These are phyloP conservation scores for Mesocentrotus franciscanus DNA, from an alignment of 53 echinoderm and acorn worm species.

Conservation along the genomic window DNA sequence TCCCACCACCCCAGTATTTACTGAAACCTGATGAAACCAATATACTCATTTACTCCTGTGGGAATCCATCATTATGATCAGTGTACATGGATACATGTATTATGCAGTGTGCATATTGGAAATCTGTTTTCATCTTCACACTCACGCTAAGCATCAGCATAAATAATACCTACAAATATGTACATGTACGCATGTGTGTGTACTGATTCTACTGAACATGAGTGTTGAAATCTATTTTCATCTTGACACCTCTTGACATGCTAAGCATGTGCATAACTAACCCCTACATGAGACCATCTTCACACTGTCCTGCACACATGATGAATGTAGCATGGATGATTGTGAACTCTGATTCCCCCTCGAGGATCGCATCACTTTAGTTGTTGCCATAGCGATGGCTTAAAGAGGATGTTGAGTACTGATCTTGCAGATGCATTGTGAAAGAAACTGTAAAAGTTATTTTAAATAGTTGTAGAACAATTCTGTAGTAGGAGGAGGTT, in stretches of 20 bases:
- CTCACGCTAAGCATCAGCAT: not conserved
- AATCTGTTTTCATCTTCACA: not conserved
- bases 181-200: too few relatives aligned
- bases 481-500: not conserved
- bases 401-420: not conserved
- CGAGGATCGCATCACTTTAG: conserved; percentile 21
- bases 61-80: not conserved
- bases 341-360: not conserved
- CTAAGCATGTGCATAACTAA: not conserved
- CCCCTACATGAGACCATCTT: not conserved
- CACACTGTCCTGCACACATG: not conserved
- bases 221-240: not conserved
- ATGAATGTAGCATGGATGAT: not conserved
- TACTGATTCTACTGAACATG: too few relatives aligned
- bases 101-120: not conserved
- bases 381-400: conserved; percentile 23
- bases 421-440: not conserved
- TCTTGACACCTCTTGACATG: not conserved
- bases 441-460: not conserved
- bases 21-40: too few relatives aligned
- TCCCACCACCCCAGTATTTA: too few relatives aligned
- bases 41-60: not conserved
- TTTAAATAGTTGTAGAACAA: not conserved
- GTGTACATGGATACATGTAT: too few relatives aligned
- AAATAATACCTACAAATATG: not conserved